Evolutionary conservation across 2,888 invertebrate genomes (phyloP).

Genomic region (Globia sparganii): DNA sequence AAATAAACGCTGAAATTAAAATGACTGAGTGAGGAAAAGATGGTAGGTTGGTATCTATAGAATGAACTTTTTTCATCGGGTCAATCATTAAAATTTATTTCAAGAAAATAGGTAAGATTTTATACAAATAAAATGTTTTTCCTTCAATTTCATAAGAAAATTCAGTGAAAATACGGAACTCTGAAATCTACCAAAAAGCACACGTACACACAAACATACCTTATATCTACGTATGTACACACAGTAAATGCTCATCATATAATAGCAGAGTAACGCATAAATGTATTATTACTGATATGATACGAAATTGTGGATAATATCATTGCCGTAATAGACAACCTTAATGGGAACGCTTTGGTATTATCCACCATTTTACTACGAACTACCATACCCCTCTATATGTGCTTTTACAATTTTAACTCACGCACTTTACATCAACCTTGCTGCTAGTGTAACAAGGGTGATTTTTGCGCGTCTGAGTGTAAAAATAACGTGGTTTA

Average conservation of each 20-base stretch:
- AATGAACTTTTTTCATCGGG: too few relatives aligned
- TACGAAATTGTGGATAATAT: slow-evolving; percentile 83
- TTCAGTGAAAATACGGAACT: slow-evolving; percentile 40
- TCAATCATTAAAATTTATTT: not conserved
- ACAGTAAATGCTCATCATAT: slow-evolving; percentile 68
- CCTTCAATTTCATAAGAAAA: not conserved
- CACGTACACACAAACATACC: slow-evolving; percentile 9
- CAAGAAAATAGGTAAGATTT: not conserved
- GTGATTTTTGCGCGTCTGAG: slow-evolving; percentile 5
- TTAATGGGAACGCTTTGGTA: slow-evolving; percentile 82
- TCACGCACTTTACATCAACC: slow-evolving; percentile 3
- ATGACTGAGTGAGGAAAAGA: too few relatives aligned
- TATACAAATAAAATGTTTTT: not conserved
- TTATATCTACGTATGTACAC: slow-evolving; percentile 24
- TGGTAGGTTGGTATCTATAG: too few relatives aligned
- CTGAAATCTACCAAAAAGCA: slow-evolving; percentile 7
- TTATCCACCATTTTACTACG: slow-evolving; percentile 70
- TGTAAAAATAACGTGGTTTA: slow-evolving; percentile 44
- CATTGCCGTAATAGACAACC: slow-evolving; percentile 82
- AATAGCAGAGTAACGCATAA: slow-evolving; percentile 71
- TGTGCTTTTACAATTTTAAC: slow-evolving; percentile 61
- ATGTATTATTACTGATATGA: slow-evolving; percentile 81
- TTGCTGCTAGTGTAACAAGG: slow-evolving; percentile 2
- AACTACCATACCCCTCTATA: slow-evolving; percentile 68
- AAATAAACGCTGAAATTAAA: too few relatives aligned